These are phyloP conservation scores for Pogonognathellus flavescens DNA, from an alignment of 1,140 invertebrate genomes.

Conservation along the genomic window DNA sequence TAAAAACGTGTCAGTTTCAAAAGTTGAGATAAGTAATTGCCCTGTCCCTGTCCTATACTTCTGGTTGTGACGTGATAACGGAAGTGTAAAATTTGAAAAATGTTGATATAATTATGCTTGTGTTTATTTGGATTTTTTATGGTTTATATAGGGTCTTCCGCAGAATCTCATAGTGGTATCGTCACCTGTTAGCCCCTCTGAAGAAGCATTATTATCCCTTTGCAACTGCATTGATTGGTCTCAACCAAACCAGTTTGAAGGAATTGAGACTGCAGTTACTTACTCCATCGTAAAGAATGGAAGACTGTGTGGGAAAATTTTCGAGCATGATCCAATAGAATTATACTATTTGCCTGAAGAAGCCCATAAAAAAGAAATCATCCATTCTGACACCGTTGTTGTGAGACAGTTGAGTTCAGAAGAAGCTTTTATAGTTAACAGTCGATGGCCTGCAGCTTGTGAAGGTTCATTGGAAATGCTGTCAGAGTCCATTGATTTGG, in stretches of 20 bases:
- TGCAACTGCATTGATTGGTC: slow-evolving; percentile 37
- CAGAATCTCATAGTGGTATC: slow-evolving; percentile 35
- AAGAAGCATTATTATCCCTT: neutral
- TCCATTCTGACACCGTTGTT: neutral
- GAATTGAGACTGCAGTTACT: slow-evolving; percentile 17
- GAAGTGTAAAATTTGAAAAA: neutral
- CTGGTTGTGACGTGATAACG: too few species aligned
- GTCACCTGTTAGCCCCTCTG: neutral
- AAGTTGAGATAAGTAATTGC: neutral
- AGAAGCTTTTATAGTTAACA: slow-evolving; percentile 29
- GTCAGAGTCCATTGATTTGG: slow-evolving; percentile 29
- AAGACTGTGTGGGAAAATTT: neutral
- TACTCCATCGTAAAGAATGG: neutral
- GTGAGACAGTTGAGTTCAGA: neutral
- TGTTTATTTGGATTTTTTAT: neutral
- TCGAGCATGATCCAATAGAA: slow-evolving; percentile 49
- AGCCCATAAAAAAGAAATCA: neutral
- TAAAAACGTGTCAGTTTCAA: neutral
- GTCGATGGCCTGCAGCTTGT: slow-evolving; percentile 40
- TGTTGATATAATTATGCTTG: neutral
- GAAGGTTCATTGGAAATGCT: slow-evolving; percentile 48
- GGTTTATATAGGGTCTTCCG: slow-evolving; percentile 41
- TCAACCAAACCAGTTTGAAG: slow-evolving; percentile 54
- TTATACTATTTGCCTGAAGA: slow-evolving; percentile 25
- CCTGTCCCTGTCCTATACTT: neutral